phyloP scores from a whole-genome alignment of 2,888 invertebrate species.

The Diplazon laetatorius region DNA sequence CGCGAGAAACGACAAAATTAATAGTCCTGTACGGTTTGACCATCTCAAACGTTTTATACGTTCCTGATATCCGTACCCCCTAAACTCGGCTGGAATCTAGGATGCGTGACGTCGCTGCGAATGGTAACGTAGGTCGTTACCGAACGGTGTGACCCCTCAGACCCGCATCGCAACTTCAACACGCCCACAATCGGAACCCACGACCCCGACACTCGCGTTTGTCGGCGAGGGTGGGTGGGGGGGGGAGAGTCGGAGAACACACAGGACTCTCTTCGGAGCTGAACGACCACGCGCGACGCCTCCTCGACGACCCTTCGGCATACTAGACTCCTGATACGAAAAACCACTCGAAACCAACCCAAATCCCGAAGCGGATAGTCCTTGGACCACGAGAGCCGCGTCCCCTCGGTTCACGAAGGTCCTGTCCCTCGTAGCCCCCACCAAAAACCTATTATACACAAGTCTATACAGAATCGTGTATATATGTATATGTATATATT shows the following conservation, averaged over 20 bases:
- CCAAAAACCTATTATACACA: too few species aligned
- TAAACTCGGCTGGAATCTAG: constrained; percentile 76
- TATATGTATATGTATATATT: background rate
- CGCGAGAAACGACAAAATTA: too few species aligned
- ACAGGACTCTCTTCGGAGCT: constrained; percentile 48
- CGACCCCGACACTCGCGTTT: too few species aligned
- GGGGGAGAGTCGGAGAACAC: constrained; percentile 17
- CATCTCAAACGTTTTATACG: constrained; percentile 48
- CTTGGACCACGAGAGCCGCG: constrained; percentile 21
- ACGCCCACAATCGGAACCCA: constrained; percentile 32
- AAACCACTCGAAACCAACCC: constrained; percentile 74
- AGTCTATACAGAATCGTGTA: background rate
- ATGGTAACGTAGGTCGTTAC: constrained; percentile 27
- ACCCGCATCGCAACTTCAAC: background rate
- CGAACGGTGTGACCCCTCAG: background rate
- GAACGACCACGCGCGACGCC: background rate
- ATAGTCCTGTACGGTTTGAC: too few species aligned
- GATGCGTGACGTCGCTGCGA: constrained; percentile 56
- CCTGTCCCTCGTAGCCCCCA: constrained; percentile 56
- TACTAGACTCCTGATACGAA: constrained; percentile 73
- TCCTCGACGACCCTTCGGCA: constrained; percentile 25
- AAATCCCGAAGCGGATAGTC: constrained; percentile 68
- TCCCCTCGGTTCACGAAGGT: constrained; percentile 54
- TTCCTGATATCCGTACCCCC: constrained; percentile 77
- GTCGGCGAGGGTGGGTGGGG: constrained; percentile 3